Percentiles rank a stretch among this genome's conserved stretches.
phyloP scores from a whole-genome alignment of 2,888 invertebrate genomes.

The Dasypogon diadema region DNA sequence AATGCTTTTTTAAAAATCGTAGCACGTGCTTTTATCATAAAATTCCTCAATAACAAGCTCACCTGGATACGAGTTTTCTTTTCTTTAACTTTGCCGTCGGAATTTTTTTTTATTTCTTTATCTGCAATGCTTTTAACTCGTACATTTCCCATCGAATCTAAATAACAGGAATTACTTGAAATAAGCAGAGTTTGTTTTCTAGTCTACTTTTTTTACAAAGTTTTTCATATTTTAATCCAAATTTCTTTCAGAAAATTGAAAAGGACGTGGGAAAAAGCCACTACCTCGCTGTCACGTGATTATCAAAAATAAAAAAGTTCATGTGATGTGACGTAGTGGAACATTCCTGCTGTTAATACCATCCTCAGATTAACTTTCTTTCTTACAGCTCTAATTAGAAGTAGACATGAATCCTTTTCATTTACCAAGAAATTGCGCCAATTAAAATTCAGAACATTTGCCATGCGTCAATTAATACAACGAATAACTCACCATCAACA shows the following conservation, averaged over 20 bases:
- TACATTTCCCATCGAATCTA: too few relatives aligned
- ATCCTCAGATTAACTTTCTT: constrained; percentile 52
- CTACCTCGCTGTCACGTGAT: constrained; percentile 67
- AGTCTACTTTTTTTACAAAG: too few relatives aligned
- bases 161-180: too few relatives aligned
- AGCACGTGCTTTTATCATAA: neutral
- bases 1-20: neutral
- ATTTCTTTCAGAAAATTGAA: constrained; percentile 43
- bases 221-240: neutral
- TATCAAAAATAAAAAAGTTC: constrained; percentile 60
- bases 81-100: too few relatives aligned
- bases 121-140: too few relatives aligned
- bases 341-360: constrained; percentile 63
- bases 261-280: constrained; percentile 63
- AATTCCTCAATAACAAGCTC: neutral
- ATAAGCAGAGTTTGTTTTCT: too few relatives aligned
- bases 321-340: constrained; percentile 68
- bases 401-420: neutral
- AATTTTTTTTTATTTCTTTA: too few relatives aligned
- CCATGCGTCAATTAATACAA: neutral
- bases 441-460: neutral
- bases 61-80: neutral
- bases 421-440: neutral
- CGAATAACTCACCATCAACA: too few relatives aligned
- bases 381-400: neutral